Evolutionary conservation across 2,113 vertebrate species (phyloP).

Genomic region (Pangasianodon hypophthalmus): DNA sequence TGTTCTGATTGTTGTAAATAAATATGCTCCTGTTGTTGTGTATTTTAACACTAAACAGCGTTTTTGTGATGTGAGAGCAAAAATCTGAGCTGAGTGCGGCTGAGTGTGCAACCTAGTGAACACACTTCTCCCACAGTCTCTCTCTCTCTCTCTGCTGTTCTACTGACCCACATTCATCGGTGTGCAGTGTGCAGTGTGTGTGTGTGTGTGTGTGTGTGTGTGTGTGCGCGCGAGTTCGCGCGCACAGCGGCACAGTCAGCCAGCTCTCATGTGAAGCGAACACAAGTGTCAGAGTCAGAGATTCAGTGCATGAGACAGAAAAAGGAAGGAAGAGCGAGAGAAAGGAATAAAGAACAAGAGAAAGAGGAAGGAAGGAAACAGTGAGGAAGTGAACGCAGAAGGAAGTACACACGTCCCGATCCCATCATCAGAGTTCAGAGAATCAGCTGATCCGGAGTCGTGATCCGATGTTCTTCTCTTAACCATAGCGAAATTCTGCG

Average conservation of each 20-base stretch:
- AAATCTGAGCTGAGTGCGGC: not conserved
- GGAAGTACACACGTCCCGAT: not conserved
- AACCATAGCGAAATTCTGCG: too few species aligned
- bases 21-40: not conserved
- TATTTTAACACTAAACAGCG: not conserved
- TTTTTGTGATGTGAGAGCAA: not conserved
- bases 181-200: constrained; percentile 12
- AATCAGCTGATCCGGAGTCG: not conserved
- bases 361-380: not conserved
- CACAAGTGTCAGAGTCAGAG: not conserved
- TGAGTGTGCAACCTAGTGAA: constrained; percentile 12
- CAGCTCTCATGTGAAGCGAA: not conserved
- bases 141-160: constrained; percentile 31
- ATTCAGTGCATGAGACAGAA: not conserved
- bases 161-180: constrained; percentile 51
- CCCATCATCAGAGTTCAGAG: not conserved
- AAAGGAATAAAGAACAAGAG: not conserved
- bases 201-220: not conserved
- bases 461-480: too few species aligned
- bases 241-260: constrained; percentile 3
- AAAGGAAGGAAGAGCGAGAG: not conserved
- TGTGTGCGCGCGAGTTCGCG: not conserved
- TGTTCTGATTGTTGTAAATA: not conserved
- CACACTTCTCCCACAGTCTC: not conserved
- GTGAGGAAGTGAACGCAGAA: not conserved